phyloP scores from a whole-genome alignment of 2,888 invertebrate genomes.

The Tenthredo scrophulariae region DNA sequence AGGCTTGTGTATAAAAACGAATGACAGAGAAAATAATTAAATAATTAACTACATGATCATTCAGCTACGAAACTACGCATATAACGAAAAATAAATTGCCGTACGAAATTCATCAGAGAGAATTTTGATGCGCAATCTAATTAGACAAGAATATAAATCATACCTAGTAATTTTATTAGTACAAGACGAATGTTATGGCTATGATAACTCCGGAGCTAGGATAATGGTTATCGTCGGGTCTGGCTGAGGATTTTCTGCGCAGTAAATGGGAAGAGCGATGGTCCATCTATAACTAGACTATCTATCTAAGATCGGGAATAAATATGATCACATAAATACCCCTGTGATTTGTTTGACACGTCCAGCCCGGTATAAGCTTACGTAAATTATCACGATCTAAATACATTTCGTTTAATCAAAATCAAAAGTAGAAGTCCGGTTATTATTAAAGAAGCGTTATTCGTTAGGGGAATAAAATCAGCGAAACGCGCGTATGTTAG shows the following conservation, averaged over 20 bases:
- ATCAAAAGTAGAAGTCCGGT: not conserved
- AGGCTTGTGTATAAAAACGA: not conserved
- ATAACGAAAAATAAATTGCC: too few relatives aligned
- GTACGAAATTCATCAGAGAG: too few relatives aligned
- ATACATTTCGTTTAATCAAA: slow-evolving; percentile 43
- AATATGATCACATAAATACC: slow-evolving; percentile 24
- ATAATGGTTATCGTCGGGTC: not conserved
- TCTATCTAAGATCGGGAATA: not conserved
- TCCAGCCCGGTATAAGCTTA: slow-evolving; percentile 23
- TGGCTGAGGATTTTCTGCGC: not conserved
- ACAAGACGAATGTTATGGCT: not conserved
- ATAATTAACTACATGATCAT: too few relatives aligned
- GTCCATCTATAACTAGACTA: not conserved
- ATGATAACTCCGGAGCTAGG: not conserved
- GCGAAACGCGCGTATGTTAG: not conserved
- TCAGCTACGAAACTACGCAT: not conserved
- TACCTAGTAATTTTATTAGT: not conserved
- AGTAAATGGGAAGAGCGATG: not conserved
- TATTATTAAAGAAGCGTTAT: not conserved
- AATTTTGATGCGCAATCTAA: not conserved
- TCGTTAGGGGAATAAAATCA: not conserved
- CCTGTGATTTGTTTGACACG: slow-evolving; percentile 35
- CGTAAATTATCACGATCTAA: slow-evolving; percentile 26
- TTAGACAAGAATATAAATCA: not conserved
- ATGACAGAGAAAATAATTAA: not conserved